phyloP scores from a whole-genome alignment of 2,113 vertebrate genomes.

The Alethe castanea region DNA sequence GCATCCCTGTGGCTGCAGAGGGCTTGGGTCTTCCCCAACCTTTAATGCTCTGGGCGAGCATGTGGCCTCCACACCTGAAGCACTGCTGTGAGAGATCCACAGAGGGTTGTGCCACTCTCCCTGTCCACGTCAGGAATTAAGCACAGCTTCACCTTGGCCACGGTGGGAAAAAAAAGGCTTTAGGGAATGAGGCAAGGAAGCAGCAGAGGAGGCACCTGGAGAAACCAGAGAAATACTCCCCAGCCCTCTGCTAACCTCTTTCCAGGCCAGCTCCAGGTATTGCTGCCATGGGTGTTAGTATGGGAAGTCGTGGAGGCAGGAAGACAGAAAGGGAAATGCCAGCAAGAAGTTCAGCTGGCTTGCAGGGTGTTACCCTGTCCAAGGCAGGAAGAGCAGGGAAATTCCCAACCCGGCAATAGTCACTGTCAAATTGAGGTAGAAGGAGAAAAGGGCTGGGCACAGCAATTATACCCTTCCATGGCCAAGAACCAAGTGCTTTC shows the following conservation, averaged over 20 bases:
- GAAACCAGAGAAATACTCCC: background rate
- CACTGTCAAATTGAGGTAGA: background rate
- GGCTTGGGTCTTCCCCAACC: background rate
- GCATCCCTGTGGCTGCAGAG: background rate
- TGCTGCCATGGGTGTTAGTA: fast-evolving
- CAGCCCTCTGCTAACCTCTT: background rate
- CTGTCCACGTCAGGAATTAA: background rate
- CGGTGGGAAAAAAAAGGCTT: background rate
- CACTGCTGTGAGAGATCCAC: background rate
- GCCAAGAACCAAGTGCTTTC: background rate
- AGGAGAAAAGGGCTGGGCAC: background rate
- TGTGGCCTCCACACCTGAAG: fast-evolving
- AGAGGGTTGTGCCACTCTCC: background rate
- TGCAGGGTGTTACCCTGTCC: fast-evolving
- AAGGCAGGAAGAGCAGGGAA: background rate
- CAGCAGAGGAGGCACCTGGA: background rate
- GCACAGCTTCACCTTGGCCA: background rate
- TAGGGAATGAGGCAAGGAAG: background rate
- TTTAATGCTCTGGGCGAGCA: fast-evolving
- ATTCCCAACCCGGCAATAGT: fast-evolving
- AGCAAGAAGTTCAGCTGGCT: background rate
- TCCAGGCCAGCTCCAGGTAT: background rate
- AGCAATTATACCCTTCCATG: background rate
- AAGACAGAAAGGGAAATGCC: background rate
- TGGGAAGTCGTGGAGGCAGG: background rate